Percentiles rank a stretch among this genome's conserved stretches.
Evolutionary conservation across 2,888 invertebrate genomes (phyloP).

Genomic region (Arctia plantaginis): DNA sequence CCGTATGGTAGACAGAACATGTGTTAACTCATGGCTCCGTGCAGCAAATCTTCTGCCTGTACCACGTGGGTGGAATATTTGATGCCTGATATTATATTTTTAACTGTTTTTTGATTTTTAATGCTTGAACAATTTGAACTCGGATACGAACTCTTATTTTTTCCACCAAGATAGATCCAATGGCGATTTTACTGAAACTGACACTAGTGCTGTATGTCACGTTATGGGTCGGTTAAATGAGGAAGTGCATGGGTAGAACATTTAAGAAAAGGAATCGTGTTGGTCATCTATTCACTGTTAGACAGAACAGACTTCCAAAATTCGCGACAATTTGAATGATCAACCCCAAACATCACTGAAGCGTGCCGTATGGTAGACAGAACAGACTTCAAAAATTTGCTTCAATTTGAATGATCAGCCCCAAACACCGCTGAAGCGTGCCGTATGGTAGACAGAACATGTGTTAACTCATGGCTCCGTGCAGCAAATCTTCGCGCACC

Average conservation of each 20-base stretch:
- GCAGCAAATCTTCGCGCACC: conserved; percentile 65
- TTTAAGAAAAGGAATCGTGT: conserved; percentile 41
- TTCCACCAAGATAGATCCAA: too few relatives aligned
- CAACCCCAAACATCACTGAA: conserved; percentile 51
- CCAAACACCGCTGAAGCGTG: conserved; percentile 54
- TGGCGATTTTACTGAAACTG: conserved; percentile 41
- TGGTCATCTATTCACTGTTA: conserved; percentile 22
- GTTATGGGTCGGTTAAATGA: conserved; percentile 17
- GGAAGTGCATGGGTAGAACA: conserved; percentile 7
- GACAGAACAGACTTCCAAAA: too few relatives aligned
- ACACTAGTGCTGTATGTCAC: conserved; percentile 23
- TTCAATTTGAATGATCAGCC: conserved; percentile 50
- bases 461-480: conserved; percentile 61
- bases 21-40: too few relatives aligned
- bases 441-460: conserved; percentile 74
- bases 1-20: too few relatives aligned
- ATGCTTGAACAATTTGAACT: too few relatives aligned
- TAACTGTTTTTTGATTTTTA: too few relatives aligned
- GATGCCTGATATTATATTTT: too few relatives aligned
- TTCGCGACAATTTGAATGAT: conserved; percentile 45
- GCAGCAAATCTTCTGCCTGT: too few relatives aligned
- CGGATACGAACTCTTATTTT: too few relatives aligned
- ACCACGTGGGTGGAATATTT: too few relatives aligned
- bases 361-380: conserved; percentile 71
- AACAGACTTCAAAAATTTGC: too few relatives aligned